Base-by-base conservation (phyloP, 2,113 vertebrate species). In the Cryptomyrus ogoouensis region DNA sequence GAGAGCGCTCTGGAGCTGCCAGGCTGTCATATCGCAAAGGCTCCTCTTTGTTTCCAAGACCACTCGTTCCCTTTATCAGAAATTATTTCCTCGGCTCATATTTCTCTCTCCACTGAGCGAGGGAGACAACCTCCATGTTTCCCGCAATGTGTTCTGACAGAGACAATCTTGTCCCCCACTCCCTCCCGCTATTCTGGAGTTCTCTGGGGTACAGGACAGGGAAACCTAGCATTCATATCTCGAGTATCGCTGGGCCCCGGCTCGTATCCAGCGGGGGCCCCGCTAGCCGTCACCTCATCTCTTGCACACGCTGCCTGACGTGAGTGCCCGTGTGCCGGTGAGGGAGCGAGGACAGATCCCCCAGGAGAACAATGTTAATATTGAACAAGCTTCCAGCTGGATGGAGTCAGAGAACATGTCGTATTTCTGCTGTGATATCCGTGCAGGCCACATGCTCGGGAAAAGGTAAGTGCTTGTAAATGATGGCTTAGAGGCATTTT, bases 401-500 rank as follows among this genome's bases (percentile, higher is more conserved):
- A 86, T 85, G 83, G 62, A 87, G 52, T 24, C 62, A 53, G 49
- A 42, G 27, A 27, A 46, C 50, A 19, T 24, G 27, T 56, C 27
- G 47, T 53, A 27, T 88, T 90, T 77, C 19, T 83, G 84, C 74
- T 90, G 49, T 80, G 89, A 88, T 87, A 90, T 49, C 86, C 50
- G 12, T 13, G 86, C 50, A 53, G 90, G 47, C 62, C 50, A 21
- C 66, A 42, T 80, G 87, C 50, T 58, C 46, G 39, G 89, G 19
- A 90, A 58, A 83, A 88, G 47, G 66, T 88, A 83, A 88, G 46
- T 58, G 70, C 70, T 88, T 90, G 66, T 88, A 88, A 88, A 88
- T 77, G 83, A 88, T 74, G 70, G 49, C 90, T 88, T 88, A 46
- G 90, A 46, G 90, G 35, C 66, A 52, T 35, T 31, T 66, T 24